A percentile compares a stretch with the other conserved stretches of the same genome.
These are phyloP conservation scores for Zosterops borbonicus DNA, from an alignment of 2,113 vertebrate genomes.

Conservation along the genomic window DNA sequence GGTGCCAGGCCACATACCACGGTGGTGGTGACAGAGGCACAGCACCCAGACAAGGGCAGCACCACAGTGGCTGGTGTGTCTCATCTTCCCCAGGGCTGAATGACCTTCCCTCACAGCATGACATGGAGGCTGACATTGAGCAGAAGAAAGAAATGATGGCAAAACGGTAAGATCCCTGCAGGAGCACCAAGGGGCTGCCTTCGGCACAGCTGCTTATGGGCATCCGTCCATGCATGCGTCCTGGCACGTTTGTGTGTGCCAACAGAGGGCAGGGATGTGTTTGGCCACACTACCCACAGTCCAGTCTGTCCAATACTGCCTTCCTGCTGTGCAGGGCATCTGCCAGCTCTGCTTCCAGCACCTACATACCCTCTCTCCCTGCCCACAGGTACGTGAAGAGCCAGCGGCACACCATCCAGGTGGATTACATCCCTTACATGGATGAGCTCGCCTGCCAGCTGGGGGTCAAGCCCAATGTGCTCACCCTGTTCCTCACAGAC, in stretches of 20 bases:
- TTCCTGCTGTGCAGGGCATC: rapidly evolving
- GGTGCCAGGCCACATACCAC: rapidly evolving
- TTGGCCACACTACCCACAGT: rapidly evolving
- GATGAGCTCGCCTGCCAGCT: constrained; percentile 79
- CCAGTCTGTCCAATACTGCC: rapidly evolving
- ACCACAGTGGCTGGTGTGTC: not conserved
- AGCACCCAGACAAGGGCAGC: not conserved
- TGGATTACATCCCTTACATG: constrained; percentile 84
- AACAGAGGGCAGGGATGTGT: rapidly evolving
- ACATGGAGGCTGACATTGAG: constrained; percentile 68
- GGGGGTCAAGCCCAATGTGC: constrained; percentile 76
- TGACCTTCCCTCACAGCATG: not conserved
- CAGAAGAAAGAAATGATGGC: constrained; percentile 21
- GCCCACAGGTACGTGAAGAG: not conserved
- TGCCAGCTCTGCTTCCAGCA: constrained; percentile 73
- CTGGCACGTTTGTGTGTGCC: not conserved
- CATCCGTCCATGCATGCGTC: rapidly evolving
- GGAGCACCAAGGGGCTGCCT: not conserved
- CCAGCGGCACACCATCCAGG: constrained; percentile 85
- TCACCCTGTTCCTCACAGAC: constrained; percentile 75
- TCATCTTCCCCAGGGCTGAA: constrained; percentile 49
- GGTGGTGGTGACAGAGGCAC: rapidly evolving
- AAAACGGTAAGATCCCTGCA: constrained; percentile 38
- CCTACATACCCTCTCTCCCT: not conserved
- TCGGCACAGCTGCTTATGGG: rapidly evolving